phyloP scores from a whole-genome alignment of 2,888 invertebrate species.

The Lasioglossum vierecki region DNA sequence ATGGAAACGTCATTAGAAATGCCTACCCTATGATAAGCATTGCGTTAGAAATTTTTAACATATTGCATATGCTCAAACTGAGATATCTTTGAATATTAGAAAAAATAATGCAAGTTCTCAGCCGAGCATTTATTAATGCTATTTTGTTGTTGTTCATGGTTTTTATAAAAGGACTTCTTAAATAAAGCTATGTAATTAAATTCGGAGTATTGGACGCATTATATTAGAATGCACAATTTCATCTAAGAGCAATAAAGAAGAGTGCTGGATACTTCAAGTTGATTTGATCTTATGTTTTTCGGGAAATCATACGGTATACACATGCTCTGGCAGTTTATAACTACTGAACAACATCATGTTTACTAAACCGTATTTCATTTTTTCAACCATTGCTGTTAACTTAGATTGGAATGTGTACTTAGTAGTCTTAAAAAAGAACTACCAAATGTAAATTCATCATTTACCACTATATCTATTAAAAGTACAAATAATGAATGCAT shows the following conservation, averaged over 20 bases:
- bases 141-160: constrained; percentile 57
- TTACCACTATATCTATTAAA: constrained; percentile 9
- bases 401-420: constrained; percentile 18
- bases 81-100: constrained; percentile 75
- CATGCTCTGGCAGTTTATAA: constrained; percentile 71
- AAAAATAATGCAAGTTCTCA: constrained; percentile 77
- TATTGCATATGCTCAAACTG: constrained; percentile 73
- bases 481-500: constrained; percentile 35
- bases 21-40: constrained; percentile 78
- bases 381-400: constrained; percentile 21
- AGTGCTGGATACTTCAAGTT: constrained; percentile 74
- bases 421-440: constrained; percentile 5
- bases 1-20: constrained; percentile 79
- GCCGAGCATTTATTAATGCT: constrained; percentile 63
- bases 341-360: constrained; percentile 52
- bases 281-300: constrained; percentile 59
- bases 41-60: constrained; percentile 78
- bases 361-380: constrained; percentile 40
- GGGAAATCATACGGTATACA: constrained; percentile 58
- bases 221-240: constrained; percentile 76
- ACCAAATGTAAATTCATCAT: constrained; percentile 19
- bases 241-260: constrained; percentile 77
- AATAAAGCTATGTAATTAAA: constrained; percentile 77
- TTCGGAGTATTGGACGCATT: constrained; percentile 81
- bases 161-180: constrained; percentile 72